Evolutionary conservation across 2,113 vertebrate species (phyloP), one percentile per base, ranked within the genome.

Genomic region (Pituophis catenifer): DNA sequence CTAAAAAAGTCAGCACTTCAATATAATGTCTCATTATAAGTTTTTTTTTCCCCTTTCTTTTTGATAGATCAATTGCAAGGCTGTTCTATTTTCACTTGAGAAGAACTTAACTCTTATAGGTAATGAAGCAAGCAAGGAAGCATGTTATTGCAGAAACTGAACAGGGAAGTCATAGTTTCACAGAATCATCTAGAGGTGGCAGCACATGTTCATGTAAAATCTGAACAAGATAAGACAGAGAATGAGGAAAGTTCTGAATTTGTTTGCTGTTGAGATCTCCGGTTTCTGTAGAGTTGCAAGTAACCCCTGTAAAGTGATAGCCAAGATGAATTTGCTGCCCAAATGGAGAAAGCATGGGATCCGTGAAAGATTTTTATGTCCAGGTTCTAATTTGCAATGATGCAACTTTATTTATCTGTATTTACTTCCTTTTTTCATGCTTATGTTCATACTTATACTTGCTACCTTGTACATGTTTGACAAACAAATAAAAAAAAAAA

Each of bases 131-230:
- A 59, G 3, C 59, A 23, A 57, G 53, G 58, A 94, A 17, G 0
- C 0, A 0, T 2, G 55, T 1, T 52, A n/a, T 2, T 59, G 11
- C 1, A 1, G 0, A 1, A 89, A 17, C 1, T 38, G 55, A 58
- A 70, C 91, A 86, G 95, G 65, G 10, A 89, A 59, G 7, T 54
- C 70, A 70, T 92, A 38, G n/a, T 95, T 95, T 91, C 59, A 2
- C 2, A 38, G 23, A 88, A 0, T 24, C 26, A 93, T 95, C 98
- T 91, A 95, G 95, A 97, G 98, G 96, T 98, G 98, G 98, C 97
- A 96, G 97, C 97, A 97, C 96, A n/a, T 1, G 95, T 97, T 97
- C 97, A 95, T 90, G 3, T 90, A 96, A 97, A 90, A 48, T 8
- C 54, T 17, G 10, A 21, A 44, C 88, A 88, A 10, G 29, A 1